Conservation (phyloP, 2,797 vertebrate genomes). For the Enteromius afrohamiltoni region DNA sequence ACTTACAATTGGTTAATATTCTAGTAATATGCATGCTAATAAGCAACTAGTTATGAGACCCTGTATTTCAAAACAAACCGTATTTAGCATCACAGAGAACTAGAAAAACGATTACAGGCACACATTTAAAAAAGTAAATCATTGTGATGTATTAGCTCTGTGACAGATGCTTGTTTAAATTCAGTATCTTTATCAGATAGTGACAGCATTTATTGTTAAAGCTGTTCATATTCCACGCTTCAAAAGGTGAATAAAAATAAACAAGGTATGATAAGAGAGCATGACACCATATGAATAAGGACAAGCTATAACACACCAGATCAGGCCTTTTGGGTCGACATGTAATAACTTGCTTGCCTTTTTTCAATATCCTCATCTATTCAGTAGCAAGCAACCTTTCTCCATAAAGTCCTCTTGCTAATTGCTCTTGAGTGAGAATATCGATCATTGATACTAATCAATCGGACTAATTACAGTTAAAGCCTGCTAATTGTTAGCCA, state of each 20-base stretch:
- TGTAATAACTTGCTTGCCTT: background rate
- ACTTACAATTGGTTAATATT: too few relatives aligned
- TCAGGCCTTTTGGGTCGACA: background rate
- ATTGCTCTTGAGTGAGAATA: constrained; percentile 75
- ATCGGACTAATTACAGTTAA: constrained; percentile 76
- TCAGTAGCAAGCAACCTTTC: constrained; percentile 15
- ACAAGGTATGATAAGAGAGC: background rate
- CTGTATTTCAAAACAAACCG: background rate
- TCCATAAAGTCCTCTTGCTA: constrained; percentile 55
- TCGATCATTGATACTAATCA: constrained; percentile 77
- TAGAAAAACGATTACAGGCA: constrained; percentile 23
- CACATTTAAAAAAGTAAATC: constrained; percentile 3
- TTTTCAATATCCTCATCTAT: background rate
- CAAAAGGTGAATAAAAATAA: constrained; percentile 16
- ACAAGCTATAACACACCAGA: background rate
- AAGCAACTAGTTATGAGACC: too few relatives aligned
- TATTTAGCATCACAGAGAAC: background rate
- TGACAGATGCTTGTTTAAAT: constrained; percentile 39
- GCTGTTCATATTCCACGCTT: background rate
- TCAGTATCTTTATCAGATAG: background rate
- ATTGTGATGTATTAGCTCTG: constrained; percentile 1
- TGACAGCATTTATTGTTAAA: background rate
- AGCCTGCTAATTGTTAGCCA: constrained; percentile 69
- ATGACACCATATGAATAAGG: background rate
- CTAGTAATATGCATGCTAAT: too few relatives aligned